phyloP scores from a whole-genome alignment of 2,888 invertebrate species.

The Cecidostiba fungosa region DNA sequence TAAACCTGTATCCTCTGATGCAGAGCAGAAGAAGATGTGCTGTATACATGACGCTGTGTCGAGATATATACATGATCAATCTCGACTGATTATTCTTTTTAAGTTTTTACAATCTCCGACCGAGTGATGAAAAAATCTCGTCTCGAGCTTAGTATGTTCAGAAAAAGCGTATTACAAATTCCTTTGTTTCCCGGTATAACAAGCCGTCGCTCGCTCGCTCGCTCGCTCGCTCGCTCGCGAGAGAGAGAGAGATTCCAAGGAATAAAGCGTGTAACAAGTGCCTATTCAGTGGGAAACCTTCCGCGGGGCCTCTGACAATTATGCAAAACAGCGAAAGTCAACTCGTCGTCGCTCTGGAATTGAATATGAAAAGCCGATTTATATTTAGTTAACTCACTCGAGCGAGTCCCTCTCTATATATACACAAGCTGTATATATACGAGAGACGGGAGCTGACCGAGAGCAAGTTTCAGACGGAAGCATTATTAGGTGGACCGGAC shows the following conservation, averaged over 20 bases:
- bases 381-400: slow-evolving; percentile 45
- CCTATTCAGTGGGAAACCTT: neutral
- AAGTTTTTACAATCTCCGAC: no score
- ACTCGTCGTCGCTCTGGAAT: slow-evolving; percentile 28
- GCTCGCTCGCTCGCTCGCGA: neutral
- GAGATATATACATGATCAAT: no score
- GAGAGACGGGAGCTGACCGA: neutral
- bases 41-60: no score
- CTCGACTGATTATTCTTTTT: no score
- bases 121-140: neutral
- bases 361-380: slow-evolving; percentile 58
- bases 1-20: neutral
- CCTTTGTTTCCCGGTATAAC: neutral
- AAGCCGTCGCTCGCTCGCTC: neutral
- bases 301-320: slow-evolving; percentile 7
- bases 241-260: neutral
- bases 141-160: no score
- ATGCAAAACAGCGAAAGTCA: slow-evolving; percentile 39
- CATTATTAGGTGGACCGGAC: slow-evolving; percentile 42
- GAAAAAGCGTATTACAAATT: neutral
- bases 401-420: neutral
- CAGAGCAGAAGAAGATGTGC: no score
- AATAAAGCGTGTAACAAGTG: neutral
- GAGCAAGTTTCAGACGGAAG: slow-evolving; percentile 21
- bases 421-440: neutral